phyloP scores from a whole-genome alignment of 2,888 invertebrate genomes.

The Ophion ellenae region DNA sequence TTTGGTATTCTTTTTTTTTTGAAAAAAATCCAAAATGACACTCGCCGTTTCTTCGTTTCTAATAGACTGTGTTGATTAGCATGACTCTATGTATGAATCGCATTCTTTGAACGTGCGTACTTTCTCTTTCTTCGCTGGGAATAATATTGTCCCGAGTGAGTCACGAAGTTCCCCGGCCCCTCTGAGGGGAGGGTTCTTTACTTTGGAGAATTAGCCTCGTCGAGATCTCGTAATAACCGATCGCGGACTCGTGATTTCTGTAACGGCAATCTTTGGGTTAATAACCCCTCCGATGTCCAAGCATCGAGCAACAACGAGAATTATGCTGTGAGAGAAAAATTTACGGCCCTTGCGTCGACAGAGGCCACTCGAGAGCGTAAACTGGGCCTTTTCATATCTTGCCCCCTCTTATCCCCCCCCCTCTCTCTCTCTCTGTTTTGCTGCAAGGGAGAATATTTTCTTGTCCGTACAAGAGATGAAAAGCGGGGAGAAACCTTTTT shows the following conservation, averaged over 20 bases:
- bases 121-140: background rate
- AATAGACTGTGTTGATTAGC: too few species aligned
- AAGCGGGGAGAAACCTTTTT: constrained; percentile 52
- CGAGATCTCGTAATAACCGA: constrained; percentile 12
- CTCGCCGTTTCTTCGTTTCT: too few species aligned
- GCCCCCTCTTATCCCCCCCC: constrained; percentile 44
- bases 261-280: constrained; percentile 35
- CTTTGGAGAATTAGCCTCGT: constrained; percentile 7
- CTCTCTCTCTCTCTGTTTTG: constrained; percentile 34
- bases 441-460: constrained; percentile 39
- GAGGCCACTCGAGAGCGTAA: constrained; percentile 49
- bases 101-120: too few species aligned
- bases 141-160: too few species aligned
- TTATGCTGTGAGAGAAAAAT: constrained; percentile 24
- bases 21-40: too few species aligned
- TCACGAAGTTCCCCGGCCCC: too few species aligned
- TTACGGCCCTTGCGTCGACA: constrained; percentile 45
- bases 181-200: too few species aligned
- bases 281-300: constrained; percentile 8
- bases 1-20: too few species aligned
- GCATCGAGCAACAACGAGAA: constrained; percentile 24
- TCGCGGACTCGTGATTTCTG: background rate
- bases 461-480: constrained; percentile 34
- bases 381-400: constrained; percentile 51
- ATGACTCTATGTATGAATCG: too few species aligned